Conservation (phyloP, 2,888 invertebrate species). For the Agonopterix heracliana region DNA sequence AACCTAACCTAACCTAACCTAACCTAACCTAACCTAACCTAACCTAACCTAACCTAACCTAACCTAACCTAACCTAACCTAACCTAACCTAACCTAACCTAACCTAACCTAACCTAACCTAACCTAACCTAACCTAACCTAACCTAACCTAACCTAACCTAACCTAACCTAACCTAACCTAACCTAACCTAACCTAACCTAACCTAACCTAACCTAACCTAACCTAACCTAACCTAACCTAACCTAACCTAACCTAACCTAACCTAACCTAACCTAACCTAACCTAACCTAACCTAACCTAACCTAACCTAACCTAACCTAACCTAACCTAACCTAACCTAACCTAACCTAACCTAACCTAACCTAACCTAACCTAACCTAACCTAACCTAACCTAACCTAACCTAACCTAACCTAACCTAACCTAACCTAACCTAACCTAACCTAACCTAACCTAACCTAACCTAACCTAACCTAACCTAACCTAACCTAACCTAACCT, state of each 20-base stretch:
- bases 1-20: constrained; percentile 10
- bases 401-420: constrained; percentile 12
- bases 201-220: constrained; percentile 10
- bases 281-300: constrained; percentile 11
- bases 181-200: constrained; percentile 11
- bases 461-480: constrained; percentile 13
- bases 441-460: constrained; percentile 14
- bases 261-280: constrained; percentile 14
- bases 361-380: constrained; percentile 13
- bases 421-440: constrained; percentile 14
- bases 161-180: constrained; percentile 9
- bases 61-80: constrained; percentile 11
- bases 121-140: constrained; percentile 11
- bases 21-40: constrained; percentile 6
- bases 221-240: constrained; percentile 11
- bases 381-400: constrained; percentile 13
- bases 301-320: constrained; percentile 11
- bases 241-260: constrained; percentile 12
- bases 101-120: constrained; percentile 11
- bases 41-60: constrained; percentile 9
- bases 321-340: constrained; percentile 14
- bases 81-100: constrained; percentile 12
- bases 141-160: constrained; percentile 8
- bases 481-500: constrained; percentile 12
- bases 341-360: constrained; percentile 14